These are phyloP conservation scores for Dendrocincla fuliginosa DNA, from an alignment of 2,797 vertebrate species.

Conservation along the genomic window DNA sequence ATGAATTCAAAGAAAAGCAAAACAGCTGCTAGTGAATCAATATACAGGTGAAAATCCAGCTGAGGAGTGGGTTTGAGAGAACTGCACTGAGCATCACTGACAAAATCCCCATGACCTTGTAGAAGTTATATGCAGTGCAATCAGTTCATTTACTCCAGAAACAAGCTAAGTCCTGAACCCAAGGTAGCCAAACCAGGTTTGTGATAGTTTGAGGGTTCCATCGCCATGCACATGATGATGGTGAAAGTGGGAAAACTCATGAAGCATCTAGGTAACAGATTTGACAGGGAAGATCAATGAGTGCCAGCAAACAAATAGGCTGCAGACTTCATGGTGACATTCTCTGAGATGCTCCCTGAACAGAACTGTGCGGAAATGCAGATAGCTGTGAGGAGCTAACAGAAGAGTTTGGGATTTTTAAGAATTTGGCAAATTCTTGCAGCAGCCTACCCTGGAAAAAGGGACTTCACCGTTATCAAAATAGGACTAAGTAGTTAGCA, in stretches of 20 bases:
- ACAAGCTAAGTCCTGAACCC: not conserved
- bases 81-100: not conserved
- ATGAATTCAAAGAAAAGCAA: not conserved
- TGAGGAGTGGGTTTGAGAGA: not conserved
- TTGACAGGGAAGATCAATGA: not conserved
- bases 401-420: not conserved
- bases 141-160: not conserved
- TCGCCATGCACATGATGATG: no score
- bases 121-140: not conserved
- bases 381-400: not conserved
- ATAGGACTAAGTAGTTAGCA: not conserved
- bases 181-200: not conserved
- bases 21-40: not conserved
- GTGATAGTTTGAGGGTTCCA: not conserved
- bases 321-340: not conserved
- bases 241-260: not conserved
- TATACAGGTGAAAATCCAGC: not conserved
- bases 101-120: not conserved
- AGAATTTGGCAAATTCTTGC: not conserved
- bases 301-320: not conserved
- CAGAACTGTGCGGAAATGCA: not conserved
- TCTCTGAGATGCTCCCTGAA: not conserved
- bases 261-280: not conserved
- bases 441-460: not conserved
- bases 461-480: not conserved